Conservation (phyloP, 2,888 invertebrate genomes). For the Protonemura montana region DNA sequence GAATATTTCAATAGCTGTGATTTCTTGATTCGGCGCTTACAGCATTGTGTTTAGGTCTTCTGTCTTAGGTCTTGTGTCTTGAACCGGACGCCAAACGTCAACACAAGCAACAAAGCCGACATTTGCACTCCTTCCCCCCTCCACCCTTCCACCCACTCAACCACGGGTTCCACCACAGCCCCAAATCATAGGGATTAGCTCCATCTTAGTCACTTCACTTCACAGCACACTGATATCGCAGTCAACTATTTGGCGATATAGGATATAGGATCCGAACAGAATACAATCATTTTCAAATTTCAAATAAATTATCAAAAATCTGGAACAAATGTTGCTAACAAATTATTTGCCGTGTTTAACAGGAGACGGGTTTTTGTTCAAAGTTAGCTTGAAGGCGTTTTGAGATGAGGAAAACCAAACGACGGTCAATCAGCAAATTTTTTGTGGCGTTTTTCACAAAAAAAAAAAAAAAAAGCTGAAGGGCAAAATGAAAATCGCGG, state of each 20-base stretch:
- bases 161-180: too few species aligned
- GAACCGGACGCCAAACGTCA: too few species aligned
- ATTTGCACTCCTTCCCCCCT: too few species aligned
- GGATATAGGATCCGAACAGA: background rate
- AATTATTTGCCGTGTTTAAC: too few species aligned
- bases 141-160: background rate
- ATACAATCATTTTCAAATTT: background rate
- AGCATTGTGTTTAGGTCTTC: background rate
- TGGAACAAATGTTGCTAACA: background rate
- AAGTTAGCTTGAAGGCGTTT: too few species aligned
- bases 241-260: too few species aligned
- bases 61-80: background rate
- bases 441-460: too few species aligned
- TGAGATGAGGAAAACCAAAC: too few species aligned
- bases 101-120: background rate
- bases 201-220: background rate
- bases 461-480: too few species aligned
- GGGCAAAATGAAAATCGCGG: background rate
- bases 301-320: background rate
- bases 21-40: background rate
- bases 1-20: background rate
- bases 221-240: background rate
- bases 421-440: too few species aligned
- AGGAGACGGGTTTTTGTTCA: too few species aligned
- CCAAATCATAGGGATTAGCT: background rate